Evolutionary conservation across 2,797 vertebrate genomes (phyloP).

Genomic region (Philypnodon macrostomus): DNA sequence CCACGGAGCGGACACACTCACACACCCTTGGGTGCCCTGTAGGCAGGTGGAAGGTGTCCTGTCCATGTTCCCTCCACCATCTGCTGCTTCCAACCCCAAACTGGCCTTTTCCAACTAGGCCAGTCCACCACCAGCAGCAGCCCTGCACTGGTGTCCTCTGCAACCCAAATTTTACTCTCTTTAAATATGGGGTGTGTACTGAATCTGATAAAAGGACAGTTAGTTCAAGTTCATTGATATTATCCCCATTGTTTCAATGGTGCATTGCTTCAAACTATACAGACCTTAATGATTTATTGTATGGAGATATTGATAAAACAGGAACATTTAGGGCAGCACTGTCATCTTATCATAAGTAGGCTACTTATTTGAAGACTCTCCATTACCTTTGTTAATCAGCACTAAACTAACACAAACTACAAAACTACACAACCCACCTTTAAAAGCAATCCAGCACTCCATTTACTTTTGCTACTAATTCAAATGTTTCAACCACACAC

Average conservation of each 20-base stretch:
- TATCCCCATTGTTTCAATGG: too few species aligned
- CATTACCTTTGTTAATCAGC: too few species aligned
- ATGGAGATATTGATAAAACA: too few species aligned
- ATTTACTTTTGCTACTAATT: too few species aligned
- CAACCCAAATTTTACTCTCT: background rate
- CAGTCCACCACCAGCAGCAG: conserved; percentile 15
- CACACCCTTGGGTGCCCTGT: conserved; percentile 38
- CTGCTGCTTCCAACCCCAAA: conserved; percentile 41
- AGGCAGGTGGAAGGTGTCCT: conserved; percentile 56
- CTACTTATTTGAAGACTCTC: too few species aligned
- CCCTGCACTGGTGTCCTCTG: conserved; percentile 5
- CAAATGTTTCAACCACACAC: too few species aligned
- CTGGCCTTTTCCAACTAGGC: conserved; percentile 36
- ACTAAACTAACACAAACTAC: too few species aligned
- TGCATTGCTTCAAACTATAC: background rate
- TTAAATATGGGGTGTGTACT: background rate
- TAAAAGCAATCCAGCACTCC: too few species aligned
- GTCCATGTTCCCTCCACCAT: conserved; percentile 41
- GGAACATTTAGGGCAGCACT: too few species aligned
- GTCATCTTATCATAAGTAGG: too few species aligned
- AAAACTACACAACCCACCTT: too few species aligned
- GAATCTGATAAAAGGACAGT: background rate
- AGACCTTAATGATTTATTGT: too few species aligned
- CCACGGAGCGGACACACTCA: conserved; percentile 23
- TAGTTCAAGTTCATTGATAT: background rate